phyloP scores from a whole-genome alignment of 2,888 invertebrate species.

The Rambutsinella grinnellia region DNA sequence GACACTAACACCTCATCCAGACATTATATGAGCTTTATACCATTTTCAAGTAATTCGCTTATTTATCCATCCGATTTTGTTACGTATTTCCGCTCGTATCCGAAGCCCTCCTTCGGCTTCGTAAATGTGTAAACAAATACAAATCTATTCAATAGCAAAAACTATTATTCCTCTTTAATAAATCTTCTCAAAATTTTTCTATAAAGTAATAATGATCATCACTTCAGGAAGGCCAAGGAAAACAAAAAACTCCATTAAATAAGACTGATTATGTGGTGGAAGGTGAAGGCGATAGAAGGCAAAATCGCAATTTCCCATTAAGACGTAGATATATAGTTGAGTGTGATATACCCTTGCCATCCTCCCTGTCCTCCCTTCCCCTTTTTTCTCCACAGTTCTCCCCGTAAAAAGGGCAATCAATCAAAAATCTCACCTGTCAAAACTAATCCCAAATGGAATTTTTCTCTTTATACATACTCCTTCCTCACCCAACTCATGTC shows the following conservation, averaged over 20 bases:
- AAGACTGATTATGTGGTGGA: constrained; percentile 13
- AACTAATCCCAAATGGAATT: constrained; percentile 53
- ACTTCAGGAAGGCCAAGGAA: background rate
- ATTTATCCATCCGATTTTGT: background rate
- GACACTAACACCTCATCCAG: background rate
- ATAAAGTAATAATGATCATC: background rate
- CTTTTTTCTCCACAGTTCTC: constrained; percentile 14
- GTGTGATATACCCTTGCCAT: background rate
- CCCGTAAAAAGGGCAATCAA: constrained; percentile 50
- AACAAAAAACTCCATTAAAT: background rate
- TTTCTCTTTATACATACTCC: constrained; percentile 16
- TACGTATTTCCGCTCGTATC: no score
- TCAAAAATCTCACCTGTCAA: constrained; percentile 53
- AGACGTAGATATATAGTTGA: background rate
- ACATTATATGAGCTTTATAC: no score
- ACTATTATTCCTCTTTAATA: background rate
- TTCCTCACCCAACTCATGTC: constrained; percentile 35
- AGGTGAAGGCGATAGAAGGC: background rate
- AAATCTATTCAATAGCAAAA: background rate
- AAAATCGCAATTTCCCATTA: background rate
- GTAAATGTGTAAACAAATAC: no score
- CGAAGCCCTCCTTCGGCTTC: no score
- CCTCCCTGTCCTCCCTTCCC: background rate
- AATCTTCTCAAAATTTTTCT: background rate
- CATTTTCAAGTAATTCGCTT: no score